Percentiles rank a stretch among this genome's conserved stretches.
Evolutionary conservation across 1,140 invertebrate genomes (phyloP).

Genomic region (Caenorhabditis latens): DNA sequence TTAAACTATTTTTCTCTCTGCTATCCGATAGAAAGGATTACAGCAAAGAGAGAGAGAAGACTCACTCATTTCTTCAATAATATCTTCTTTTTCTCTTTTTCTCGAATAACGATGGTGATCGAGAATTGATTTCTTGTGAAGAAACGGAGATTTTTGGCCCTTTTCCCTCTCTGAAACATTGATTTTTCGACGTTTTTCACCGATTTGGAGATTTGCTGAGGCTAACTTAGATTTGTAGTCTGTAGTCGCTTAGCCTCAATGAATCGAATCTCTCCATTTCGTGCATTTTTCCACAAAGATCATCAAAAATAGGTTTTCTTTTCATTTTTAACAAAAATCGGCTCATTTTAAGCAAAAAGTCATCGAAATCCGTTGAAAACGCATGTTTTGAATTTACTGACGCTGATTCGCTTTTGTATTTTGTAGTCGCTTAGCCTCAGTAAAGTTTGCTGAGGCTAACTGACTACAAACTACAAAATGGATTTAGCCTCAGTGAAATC

Average conservation of each 20-base stretch:
- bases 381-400: no score
- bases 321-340: no score
- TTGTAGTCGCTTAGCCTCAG: no score
- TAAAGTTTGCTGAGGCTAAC: not conserved
- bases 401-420: no score
- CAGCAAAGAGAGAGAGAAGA: not conserved
- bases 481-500: no score
- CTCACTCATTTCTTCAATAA: not conserved
- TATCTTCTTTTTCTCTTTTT: not conserved
- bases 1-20: not conserved
- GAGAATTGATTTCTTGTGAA: not conserved
- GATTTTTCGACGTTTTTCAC: not conserved
- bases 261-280: no score
- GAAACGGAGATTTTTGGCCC: not conserved
- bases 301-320: no score
- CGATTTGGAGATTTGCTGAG: not conserved
- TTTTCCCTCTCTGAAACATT: not conserved
- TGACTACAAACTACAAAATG: not conserved
- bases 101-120: not conserved
- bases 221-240: not conserved
- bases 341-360: no score
- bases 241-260: no score
- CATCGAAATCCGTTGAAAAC: no score
- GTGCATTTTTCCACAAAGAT: no score
- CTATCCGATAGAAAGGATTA: not conserved